Evolutionary conservation across 2,113 vertebrate genomes (phyloP).

Genomic region (Equus quagga): DNA sequence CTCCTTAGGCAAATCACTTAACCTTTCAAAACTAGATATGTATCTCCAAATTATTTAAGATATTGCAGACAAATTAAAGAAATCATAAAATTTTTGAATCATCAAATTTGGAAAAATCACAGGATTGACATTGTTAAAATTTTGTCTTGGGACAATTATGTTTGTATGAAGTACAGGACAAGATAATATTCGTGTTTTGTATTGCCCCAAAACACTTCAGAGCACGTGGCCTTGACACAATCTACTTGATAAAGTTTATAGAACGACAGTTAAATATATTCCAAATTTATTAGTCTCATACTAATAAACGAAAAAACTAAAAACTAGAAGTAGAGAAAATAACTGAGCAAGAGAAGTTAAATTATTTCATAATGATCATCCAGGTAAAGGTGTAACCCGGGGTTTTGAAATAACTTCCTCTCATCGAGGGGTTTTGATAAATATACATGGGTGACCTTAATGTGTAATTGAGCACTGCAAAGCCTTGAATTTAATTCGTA

Average conservation of each 20-base stretch:
- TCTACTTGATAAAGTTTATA: background rate
- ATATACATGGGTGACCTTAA: background rate
- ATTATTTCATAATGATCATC: background rate
- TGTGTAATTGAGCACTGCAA: slow-evolving; percentile 18
- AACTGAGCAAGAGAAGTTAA: background rate
- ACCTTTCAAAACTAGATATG: background rate
- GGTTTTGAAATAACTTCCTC: background rate
- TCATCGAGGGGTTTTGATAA: background rate
- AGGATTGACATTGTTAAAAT: background rate
- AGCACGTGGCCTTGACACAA: background rate
- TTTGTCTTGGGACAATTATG: background rate
- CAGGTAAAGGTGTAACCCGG: background rate
- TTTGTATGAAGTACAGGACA: background rate
- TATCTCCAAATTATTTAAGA: background rate
- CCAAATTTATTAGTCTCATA: background rate
- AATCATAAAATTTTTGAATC: background rate
- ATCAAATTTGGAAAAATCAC: background rate
- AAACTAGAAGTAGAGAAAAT: background rate
- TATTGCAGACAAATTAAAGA: background rate
- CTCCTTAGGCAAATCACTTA: background rate
- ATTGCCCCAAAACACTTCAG: background rate
- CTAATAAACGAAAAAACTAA: background rate
- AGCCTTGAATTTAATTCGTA: slow-evolving; percentile 25
- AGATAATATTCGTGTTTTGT: background rate
- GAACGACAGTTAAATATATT: slow-evolving; percentile 26